These are phyloP conservation scores for Mesoclemmys tuberculata DNA, from an alignment of 2,113 vertebrate species.

Conservation along the genomic window DNA sequence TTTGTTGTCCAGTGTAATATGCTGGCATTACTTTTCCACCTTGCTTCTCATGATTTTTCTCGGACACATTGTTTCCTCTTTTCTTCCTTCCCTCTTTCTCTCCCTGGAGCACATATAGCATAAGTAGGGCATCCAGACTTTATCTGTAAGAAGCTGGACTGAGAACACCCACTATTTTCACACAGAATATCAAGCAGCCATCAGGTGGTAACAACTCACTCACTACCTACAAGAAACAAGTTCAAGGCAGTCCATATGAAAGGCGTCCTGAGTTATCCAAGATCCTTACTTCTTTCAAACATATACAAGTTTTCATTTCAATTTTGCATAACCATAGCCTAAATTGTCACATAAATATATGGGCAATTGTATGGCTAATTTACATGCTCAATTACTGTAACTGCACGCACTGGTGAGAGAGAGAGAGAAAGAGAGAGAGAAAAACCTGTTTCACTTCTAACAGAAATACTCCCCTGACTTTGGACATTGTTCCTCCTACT, in stretches of 20 bases:
- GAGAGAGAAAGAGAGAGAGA: too few species aligned
- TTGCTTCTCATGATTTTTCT: background rate
- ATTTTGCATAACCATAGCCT: background rate
- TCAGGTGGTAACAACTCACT: background rate
- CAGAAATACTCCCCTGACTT: background rate
- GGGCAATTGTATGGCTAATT: rapidly evolving
- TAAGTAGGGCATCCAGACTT: rapidly evolving
- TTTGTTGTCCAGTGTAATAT: too few species aligned
- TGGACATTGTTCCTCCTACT: background rate
- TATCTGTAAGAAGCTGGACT: background rate
- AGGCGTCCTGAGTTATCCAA: background rate
- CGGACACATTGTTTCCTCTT: background rate
- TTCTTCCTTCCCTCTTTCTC: background rate
- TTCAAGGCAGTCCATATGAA: background rate
- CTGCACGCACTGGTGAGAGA: too few species aligned
- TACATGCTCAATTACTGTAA: background rate
- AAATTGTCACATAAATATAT: background rate
- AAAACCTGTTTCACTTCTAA: background rate
- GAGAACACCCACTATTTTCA: background rate
- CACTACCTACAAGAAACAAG: background rate
- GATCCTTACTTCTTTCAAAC: background rate
- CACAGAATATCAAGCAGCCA: background rate
- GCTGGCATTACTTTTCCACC: background rate
- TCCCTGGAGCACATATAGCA: background rate
- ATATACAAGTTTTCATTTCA: background rate